phyloP scores from a whole-genome alignment of 2,797 vertebrate species.

The Chaenodraco wilsoni region DNA sequence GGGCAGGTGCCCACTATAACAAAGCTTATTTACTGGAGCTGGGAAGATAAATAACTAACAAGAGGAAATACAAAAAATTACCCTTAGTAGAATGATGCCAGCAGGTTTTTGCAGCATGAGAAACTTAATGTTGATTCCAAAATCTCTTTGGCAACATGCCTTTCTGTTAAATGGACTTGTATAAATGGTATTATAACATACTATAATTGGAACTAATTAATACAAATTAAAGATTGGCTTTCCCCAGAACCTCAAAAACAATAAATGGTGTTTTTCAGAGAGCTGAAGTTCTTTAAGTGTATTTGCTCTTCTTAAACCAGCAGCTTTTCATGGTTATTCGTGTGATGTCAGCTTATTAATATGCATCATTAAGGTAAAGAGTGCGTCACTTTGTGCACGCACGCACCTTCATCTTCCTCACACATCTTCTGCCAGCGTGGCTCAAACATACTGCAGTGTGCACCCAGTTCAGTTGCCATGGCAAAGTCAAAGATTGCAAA shows the following conservation, averaged over 20 bases:
- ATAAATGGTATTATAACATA: neutral
- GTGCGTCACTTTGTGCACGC: neutral
- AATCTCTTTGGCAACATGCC: neutral
- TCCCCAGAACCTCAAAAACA: neutral
- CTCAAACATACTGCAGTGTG: neutral
- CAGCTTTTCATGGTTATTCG: neutral
- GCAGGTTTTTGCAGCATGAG: neutral
- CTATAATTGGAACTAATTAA: conserved; percentile 1
- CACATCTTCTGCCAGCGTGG: conserved; percentile 7
- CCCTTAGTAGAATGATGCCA: neutral
- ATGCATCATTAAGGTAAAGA: neutral
- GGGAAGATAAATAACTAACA: too few relatives aligned
- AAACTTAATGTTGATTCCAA: neutral
- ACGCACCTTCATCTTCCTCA: neutral
- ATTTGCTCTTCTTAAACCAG: conserved; percentile 1
- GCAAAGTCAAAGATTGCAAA: conserved; percentile 38
- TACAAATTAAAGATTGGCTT: neutral
- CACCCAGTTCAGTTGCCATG: conserved; percentile 24
- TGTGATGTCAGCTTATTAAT: neutral
- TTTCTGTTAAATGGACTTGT: neutral
- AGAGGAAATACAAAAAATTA: too few relatives aligned
- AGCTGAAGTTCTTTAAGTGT: neutral
- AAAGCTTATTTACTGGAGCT: neutral
- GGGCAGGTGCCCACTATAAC: neutral
- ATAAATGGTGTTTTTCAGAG: neutral